Base-by-base conservation (phyloP, 2,113 vertebrate species). In the Prunella himalayana region DNA sequence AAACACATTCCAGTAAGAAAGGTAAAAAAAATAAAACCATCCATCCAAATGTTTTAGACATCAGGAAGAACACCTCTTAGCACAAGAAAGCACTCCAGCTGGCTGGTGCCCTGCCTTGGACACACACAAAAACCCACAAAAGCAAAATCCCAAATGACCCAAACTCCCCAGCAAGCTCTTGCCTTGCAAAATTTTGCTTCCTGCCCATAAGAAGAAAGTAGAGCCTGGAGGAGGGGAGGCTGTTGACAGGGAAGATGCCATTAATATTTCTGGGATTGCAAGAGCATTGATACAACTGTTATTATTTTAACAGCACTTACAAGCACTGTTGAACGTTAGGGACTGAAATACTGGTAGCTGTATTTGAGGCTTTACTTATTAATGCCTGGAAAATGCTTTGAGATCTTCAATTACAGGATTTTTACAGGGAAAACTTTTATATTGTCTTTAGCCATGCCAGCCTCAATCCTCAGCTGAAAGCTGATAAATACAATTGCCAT, bases 301-400 rank as follows among this genome's bases (percentile, higher is more conserved):
- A 90, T 92, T 93, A 92, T 90, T 94, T 49, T 90, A 96, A 92
- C 90, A 86, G 86, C 95, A 92, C 82, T 93, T 96, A 93, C 82
- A 94, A 90, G 88, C 92, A 95, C 51, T 49, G 88, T 2, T 86
- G 88, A 96, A 86, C 76, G 11, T 96, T 96, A 75, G 90, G 93
- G 92, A 93, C 37, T 94, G 92, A 96, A 88, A 96, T 96, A 92
- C 90, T 86, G 95, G 94, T 95, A 95, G 93, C 63, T 80, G 71
- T 70, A 50, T 56, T 75, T 83, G 85, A 94, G 79, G 82, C 90
- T 95, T 96, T 97, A 96, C 95, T 96, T 97, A 96, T 97, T 97
- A 95, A 96, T 94, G 85, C 69, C 75, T 95, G 60, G 83, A 95
- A 97, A 96, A 95, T 68, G 88, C 93, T 83, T 83, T 81, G 92